Percentiles rank a stretch among this genome's conserved stretches.
phyloP scores from a whole-genome alignment of 2,797 vertebrate species.

The Merluccius polli region DNA sequence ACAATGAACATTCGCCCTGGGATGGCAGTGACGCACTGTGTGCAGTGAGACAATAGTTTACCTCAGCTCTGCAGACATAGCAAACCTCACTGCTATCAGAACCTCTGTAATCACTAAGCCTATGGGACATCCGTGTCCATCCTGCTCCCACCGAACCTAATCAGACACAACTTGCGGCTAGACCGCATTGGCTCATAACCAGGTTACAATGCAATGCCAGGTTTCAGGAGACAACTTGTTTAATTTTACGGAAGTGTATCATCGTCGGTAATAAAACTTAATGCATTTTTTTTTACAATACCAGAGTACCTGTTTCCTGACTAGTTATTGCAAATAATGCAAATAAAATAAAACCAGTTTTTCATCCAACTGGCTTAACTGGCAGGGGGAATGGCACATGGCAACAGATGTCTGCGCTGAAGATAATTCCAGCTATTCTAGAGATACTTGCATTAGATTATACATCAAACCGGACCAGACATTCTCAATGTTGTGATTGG shows the following conservation, averaged over 20 bases:
- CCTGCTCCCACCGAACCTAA: conserved; percentile 66
- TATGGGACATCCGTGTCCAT: conserved; percentile 61
- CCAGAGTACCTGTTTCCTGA: not conserved
- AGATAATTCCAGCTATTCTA: conserved; percentile 5
- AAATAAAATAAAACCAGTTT: too few relatives aligned
- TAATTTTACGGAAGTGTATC: conserved; percentile 1
- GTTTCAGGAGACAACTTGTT: conserved; percentile 18
- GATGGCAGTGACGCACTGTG: conserved; percentile 59
- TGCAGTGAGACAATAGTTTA: conserved; percentile 65
- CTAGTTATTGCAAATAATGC: not conserved
- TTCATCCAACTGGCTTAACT: not conserved
- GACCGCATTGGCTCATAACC: conserved; percentile 33
- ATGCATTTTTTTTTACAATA: conserved; percentile 6
- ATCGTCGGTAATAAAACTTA: not conserved
- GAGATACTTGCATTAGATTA: conserved; percentile 28
- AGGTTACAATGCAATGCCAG: conserved; percentile 35
- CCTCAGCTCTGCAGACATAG: conserved; percentile 73
- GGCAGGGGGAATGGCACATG: not conserved
- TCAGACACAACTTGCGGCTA: conserved; percentile 58
- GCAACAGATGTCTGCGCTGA: conserved; percentile 5
- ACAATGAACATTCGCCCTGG: conserved; percentile 58
- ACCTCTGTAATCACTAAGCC: conserved; percentile 63
- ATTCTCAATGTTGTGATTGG: conserved; percentile 58
- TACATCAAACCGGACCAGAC: conserved; percentile 59
- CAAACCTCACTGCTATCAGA: conserved; percentile 67